Evolutionary conservation across 2,113 vertebrate species (phyloP), one percentile per base, ranked within the genome.

Genomic region (Sorex fumeus): DNA sequence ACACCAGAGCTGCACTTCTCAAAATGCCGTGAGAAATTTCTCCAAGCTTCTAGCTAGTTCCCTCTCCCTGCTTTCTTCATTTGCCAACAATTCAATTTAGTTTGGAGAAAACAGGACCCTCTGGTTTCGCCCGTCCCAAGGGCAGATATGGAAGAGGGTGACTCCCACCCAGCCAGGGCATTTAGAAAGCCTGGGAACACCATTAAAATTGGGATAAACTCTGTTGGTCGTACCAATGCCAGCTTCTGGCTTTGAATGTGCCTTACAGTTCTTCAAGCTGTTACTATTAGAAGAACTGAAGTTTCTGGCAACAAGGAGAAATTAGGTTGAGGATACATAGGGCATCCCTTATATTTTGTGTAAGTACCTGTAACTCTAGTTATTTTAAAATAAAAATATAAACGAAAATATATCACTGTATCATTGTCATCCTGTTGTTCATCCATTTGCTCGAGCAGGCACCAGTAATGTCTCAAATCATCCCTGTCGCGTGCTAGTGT

Each of bases 11-110:
- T n/a, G 12, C n/a, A 47, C 8, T 88, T 47, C 50, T 93, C 50
- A 69, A 77, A 93, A 77, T n/a, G 76, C 18, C 9, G 18, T 69
- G 12, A 82, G 50, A 36, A 77, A 85, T 16, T 85, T 78, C 64
- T 78, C 30, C 36, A 45, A 78, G 82, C 12, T 18, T 83, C 84
- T 62, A 36, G 25, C 27, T 84, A 70, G 12, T 60, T 76, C 32
- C 6, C 30, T 40, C 32, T 83, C 13, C 8, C 47, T 3, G 23
- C 28, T 69, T 40, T 66, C 47, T 87, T 40, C 27, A 16, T 53
- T 66, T 77, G 36, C 70, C 71, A 47, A 36, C 40, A 64, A 19
- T 18, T 32, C 67, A 27, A 47, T 13, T 32, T 13, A 60, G 2
- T 6, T 8, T 21, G 40, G 50, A 43, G 75, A 64, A 84, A 71